Conservation (phyloP, 2,888 invertebrate genomes). For the Amphipoea oculea region DNA sequence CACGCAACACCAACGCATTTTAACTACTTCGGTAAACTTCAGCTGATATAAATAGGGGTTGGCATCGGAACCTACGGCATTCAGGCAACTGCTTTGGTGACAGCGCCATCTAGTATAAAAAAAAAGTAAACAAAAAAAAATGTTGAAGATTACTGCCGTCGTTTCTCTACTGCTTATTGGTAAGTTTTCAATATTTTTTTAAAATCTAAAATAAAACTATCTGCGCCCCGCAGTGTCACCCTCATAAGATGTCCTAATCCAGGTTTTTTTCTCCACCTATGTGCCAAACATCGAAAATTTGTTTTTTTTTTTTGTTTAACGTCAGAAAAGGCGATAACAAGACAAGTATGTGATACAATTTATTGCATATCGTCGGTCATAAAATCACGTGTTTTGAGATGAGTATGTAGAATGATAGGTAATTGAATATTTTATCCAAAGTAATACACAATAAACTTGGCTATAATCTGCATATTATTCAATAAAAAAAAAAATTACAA, state of each 20-base stretch:
- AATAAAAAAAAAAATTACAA: no score
- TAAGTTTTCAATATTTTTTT: conserved; percentile 71
- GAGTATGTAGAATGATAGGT: no score
- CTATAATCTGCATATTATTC: no score
- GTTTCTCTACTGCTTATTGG: conserved; percentile 85
- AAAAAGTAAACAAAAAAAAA: conserved; percentile 65
- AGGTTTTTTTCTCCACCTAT: no score
- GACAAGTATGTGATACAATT: no score
- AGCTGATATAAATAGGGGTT: conserved; percentile 78
- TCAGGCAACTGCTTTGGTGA: conserved; percentile 61
- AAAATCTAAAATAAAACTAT: neutral
- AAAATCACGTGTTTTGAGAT: no score
- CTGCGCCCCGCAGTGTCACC: neutral
- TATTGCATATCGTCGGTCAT: no score
- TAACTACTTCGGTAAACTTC: conserved; percentile 72
- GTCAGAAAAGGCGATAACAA: no score
- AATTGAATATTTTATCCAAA: no score
- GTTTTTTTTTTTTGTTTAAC: no score
- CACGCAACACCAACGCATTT: conserved; percentile 65
- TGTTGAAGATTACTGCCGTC: conserved; percentile 83
- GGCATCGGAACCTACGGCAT: conserved; percentile 66
- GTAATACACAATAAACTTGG: no score
- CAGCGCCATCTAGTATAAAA: conserved; percentile 72
- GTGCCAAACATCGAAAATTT: neutral
- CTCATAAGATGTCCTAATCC: neutral